A percentile compares a stretch with the other conserved stretches of the same genome.
Conservation (phyloP, 2,113 vertebrate genomes). For the Zootoca vivipara region DNA sequence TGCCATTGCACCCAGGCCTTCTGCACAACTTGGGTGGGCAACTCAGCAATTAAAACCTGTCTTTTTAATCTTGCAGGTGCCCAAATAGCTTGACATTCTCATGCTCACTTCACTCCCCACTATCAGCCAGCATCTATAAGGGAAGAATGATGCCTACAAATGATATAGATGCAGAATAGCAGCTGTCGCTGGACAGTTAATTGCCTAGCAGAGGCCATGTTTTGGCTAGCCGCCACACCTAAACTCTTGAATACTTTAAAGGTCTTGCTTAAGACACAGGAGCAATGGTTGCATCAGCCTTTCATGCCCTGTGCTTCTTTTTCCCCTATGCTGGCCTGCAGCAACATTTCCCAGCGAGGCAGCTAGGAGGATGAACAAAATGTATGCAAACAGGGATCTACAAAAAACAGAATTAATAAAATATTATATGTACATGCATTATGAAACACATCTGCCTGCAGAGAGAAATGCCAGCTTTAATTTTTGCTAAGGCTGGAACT, state of each 20-base stretch:
- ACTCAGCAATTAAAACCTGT: no score
- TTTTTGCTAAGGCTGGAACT: constrained; percentile 15
- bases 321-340: background rate
- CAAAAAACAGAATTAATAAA: constrained; percentile 35
- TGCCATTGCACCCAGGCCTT: no score
- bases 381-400: constrained; percentile 17
- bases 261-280: background rate
- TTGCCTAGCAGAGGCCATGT: background rate
- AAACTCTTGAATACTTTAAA: constrained; percentile 18
- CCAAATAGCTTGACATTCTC: background rate
- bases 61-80: background rate
- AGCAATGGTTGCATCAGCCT: background rate
- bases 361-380: constrained; percentile 10
- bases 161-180: background rate
- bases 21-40: no score
- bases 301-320: background rate
- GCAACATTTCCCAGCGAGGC: constrained; percentile 5
- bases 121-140: background rate
- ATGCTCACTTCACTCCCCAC: background rate
- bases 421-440: constrained; percentile 29
- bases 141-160: background rate
- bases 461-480: constrained; percentile 22
- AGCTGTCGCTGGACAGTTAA: background rate
- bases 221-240: background rate
- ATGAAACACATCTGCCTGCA: constrained; percentile 31